phyloP scores from a whole-genome alignment of 1,140 invertebrate species.

The Temnothorax longispinosus region DNA sequence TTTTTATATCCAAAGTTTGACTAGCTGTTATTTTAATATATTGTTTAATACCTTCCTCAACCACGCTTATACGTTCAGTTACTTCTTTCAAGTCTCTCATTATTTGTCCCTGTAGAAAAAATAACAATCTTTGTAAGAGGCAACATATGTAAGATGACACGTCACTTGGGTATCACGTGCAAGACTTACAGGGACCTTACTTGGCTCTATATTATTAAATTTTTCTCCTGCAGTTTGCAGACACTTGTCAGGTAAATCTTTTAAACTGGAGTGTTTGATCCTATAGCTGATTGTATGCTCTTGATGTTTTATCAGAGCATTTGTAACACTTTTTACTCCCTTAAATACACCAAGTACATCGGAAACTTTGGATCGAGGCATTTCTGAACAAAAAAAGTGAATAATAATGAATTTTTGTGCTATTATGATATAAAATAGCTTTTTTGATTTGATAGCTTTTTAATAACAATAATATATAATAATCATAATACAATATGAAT shows the following conservation, averaged over 20 bases:
- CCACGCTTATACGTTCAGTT: conserved; percentile 76
- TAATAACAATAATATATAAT: neutral
- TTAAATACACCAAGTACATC: conserved; percentile 80
- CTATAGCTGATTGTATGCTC: conserved; percentile 72
- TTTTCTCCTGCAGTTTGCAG: conserved; percentile 72
- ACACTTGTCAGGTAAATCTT: conserved; percentile 71
- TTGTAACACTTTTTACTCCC: conserved; percentile 78
- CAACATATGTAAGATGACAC: neutral
- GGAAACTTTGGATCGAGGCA: conserved; percentile 79
- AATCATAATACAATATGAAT: neutral
- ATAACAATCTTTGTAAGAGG: neutral
- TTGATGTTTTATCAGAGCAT: conserved; percentile 80
- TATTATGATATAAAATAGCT: neutral
- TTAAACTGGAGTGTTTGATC: conserved; percentile 79
- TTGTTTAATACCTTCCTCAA: conserved; percentile 80
- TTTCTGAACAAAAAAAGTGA: conserved; percentile 58
- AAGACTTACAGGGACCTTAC: conserved; percentile 84
- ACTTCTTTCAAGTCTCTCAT: conserved; percentile 76
- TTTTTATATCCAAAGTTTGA: conserved; percentile 68
- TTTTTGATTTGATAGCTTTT: neutral
- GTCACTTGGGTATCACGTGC: neutral
- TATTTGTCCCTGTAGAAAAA: conserved; percentile 76
- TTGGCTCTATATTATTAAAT: conserved; percentile 80
- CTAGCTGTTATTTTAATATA: conserved; percentile 77
- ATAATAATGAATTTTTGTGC: neutral